Evolutionary conservation across 2,888 invertebrate species (phyloP).

Genomic region (Zonitis immaculata): DNA sequence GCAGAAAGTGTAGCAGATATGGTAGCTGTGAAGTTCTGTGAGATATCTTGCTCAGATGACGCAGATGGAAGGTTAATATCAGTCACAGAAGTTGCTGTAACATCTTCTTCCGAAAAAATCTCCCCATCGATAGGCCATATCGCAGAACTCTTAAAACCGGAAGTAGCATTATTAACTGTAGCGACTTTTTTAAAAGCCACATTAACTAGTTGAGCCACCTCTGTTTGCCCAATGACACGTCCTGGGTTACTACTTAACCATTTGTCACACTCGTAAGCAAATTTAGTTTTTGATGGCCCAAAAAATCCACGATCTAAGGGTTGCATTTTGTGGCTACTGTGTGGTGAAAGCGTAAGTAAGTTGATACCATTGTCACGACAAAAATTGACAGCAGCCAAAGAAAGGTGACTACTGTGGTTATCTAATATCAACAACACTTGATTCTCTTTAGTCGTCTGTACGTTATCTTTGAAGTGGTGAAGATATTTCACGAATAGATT

Average conservation of each 20-base stretch:
- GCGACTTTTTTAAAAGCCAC: not conserved
- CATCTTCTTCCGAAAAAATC: too few relatives aligned
- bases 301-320: slow-evolving; percentile 43
- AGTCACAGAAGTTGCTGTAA: too few relatives aligned
- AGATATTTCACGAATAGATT: slow-evolving; percentile 16
- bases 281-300: slow-evolving; percentile 39
- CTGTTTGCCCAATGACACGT: not conserved
- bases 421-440: slow-evolving; percentile 14
- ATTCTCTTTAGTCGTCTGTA: slow-evolving; percentile 1
- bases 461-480: slow-evolving; percentile 9
- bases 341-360: slow-evolving; percentile 43
- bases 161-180: not conserved
- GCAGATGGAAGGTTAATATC: too few relatives aligned
- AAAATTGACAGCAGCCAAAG: slow-evolving; percentile 8
- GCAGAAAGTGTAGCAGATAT: not conserved
- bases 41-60: not conserved
- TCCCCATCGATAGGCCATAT: slow-evolving; percentile 1
- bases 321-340: slow-evolving; percentile 45
- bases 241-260: not conserved
- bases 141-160: not conserved
- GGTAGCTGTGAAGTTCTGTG: not conserved
- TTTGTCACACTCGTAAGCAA: not conserved
- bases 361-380: slow-evolving; percentile 34
- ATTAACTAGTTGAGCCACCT: not conserved
- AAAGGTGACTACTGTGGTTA: slow-evolving; percentile 9